Conservation (phyloP, 2,888 invertebrate species). For the Gastracanthus pulcherrimus region DNA sequence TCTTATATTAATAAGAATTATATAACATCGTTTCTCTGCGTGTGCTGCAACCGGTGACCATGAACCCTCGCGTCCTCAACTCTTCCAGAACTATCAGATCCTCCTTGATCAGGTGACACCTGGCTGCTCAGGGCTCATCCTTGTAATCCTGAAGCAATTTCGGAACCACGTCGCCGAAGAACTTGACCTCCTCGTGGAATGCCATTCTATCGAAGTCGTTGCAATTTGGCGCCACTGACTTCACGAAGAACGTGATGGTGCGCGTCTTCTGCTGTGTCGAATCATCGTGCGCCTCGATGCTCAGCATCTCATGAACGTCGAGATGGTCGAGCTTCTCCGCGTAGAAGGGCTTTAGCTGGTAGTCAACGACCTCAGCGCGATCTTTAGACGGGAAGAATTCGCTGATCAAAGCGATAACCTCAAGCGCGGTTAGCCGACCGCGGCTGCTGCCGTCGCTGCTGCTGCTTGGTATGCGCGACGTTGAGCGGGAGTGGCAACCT, state of each 20-base stretch:
- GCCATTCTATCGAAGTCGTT: not conserved
- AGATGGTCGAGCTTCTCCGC: slow-evolving; percentile 22
- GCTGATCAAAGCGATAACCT: not conserved
- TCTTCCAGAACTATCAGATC: slow-evolving; percentile 29
- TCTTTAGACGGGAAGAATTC: not conserved
- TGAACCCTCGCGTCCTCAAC: not conserved
- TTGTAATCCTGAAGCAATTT: not conserved
- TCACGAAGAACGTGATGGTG: slow-evolving; percentile 10
- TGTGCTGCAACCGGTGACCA: not conserved
- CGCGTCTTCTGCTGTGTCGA: too few relatives aligned
- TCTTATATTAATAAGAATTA: too few relatives aligned
- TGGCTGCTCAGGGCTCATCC: not conserved
- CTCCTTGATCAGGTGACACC: slow-evolving; percentile 8
- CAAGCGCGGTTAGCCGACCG: not conserved
- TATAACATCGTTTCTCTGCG: too few relatives aligned
- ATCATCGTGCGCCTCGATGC: not conserved
- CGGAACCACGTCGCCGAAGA: not conserved
- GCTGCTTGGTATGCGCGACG: not conserved
- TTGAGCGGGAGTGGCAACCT: not conserved
- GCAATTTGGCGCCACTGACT: not conserved
- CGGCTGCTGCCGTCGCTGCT: not conserved
- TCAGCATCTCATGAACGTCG: slow-evolving; percentile 20
- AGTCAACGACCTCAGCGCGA: not conserved
- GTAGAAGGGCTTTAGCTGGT: slow-evolving; percentile 7
- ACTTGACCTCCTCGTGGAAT: not conserved